Evolutionary conservation across 1,140 invertebrate species (phyloP).

Genomic region (Fopius arisanus): DNA sequence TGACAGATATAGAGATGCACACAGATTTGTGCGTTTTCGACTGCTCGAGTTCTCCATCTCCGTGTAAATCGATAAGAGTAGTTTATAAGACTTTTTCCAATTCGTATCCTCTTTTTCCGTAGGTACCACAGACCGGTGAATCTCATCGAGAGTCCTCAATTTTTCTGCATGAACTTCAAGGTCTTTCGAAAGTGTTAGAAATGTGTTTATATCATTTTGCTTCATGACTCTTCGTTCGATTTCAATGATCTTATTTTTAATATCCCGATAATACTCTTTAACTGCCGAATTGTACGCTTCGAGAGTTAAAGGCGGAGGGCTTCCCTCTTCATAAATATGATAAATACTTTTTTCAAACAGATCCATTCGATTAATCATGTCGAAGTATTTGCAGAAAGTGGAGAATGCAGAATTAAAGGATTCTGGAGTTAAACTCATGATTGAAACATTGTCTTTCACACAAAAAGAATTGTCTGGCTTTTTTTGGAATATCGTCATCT

Average conservation of each 20-base stretch:
- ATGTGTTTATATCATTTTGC: constrained; percentile 56
- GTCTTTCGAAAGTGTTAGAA: constrained; percentile 56
- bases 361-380: constrained; percentile 54
- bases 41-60: constrained; percentile 59
- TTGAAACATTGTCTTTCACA: constrained; percentile 51
- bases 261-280: constrained; percentile 43
- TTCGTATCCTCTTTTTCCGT: constrained; percentile 56
- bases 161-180: constrained; percentile 54
- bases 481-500: constrained; percentile 52
- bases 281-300: constrained; percentile 55
- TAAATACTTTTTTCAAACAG: constrained; percentile 50
- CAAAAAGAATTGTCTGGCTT: constrained; percentile 40
- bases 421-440: constrained; percentile 60
- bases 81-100: constrained; percentile 35
- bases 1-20: constrained; percentile 62
- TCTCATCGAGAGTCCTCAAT: constrained; percentile 57
- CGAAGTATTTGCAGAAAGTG: constrained; percentile 52
- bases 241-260: constrained; percentile 48
- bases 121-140: constrained; percentile 58
- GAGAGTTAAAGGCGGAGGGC: constrained; percentile 52
- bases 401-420: constrained; percentile 55
- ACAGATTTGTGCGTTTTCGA: constrained; percentile 60
- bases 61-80: constrained; percentile 58
- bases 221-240: constrained; percentile 53
- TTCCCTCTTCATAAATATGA: constrained; percentile 14